Evolutionary conservation across 2,113 vertebrate genomes (phyloP), one percentile per base, ranked within the genome.

Genomic region (Myrmophylax atrothorax): DNA sequence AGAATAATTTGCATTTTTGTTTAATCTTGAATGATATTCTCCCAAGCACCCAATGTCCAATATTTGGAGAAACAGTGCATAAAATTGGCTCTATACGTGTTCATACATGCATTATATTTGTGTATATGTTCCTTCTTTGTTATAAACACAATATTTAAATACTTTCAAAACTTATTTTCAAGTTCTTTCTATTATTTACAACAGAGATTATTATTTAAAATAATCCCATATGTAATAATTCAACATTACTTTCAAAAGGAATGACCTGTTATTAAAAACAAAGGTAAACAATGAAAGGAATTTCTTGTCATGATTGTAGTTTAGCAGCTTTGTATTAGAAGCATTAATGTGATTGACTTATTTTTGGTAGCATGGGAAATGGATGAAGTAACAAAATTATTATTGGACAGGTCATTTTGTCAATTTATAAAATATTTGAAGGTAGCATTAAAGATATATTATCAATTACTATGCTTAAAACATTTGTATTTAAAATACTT

Each of bases 401-500:
- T 44, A 56, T 15, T 24, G 13, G 10, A 9, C 7, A 29, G 24
- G 35, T 69, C 6, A 38, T 84, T 94, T 86, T 76, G 14, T 42
- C 38, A 64, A 14, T 63, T 72, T 64, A 7, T 79, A 33, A 72
- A 59, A 33, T 73, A 40, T 14, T 15, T 50, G 24, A 59, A 74
- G 25, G 11, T 28, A 62, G 80, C 3, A 12, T 33, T 66, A 44
- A 53, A 58, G 15, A 2, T 53, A 10, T 87, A 8, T 26, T 55
- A 20, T 55, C 62, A 63, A 18, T 38, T 76, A 11, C 20, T 62
- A 18, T 3, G 1, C 20, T 62, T 81, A 33, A 76, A 77, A 38
- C 8, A 47, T 0, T 0, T 28, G 5, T 28, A 31, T 12, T 20
- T 31, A 29, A 60, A 74, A n/a, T 74, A 50, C 5, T 6, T 70